These are phyloP conservation scores for Palloptera scutellata DNA, from an alignment of 2,888 invertebrate species.

Conservation along the genomic window DNA sequence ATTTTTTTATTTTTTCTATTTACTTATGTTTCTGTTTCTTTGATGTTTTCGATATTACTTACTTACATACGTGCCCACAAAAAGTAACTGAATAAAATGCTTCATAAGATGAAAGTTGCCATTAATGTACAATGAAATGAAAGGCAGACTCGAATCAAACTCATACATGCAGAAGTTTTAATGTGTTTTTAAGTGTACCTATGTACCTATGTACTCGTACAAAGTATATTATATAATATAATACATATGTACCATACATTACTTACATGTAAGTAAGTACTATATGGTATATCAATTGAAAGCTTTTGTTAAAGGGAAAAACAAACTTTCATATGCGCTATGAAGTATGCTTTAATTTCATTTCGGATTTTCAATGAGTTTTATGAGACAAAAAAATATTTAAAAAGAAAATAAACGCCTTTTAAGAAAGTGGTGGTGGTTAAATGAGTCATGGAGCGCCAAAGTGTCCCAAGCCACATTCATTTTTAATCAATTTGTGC, in stretches of 20 bases:
- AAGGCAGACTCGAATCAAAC: background rate
- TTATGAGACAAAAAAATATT: background rate
- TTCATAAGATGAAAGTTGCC: too few relatives aligned
- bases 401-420: background rate
- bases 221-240: too few relatives aligned
- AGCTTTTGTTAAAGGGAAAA: background rate
- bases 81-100: too few relatives aligned
- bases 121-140: too few relatives aligned
- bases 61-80: background rate
- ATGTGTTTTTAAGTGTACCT: background rate
- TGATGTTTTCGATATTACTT: background rate
- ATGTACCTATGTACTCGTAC: background rate
- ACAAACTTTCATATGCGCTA: background rate
- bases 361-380: background rate
- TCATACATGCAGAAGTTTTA: background rate
- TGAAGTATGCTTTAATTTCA: conserved; percentile 2
- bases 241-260: too few relatives aligned
- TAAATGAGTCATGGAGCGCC: background rate
- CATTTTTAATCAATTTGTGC: too few relatives aligned
- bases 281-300: background rate
- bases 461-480: too few relatives aligned
- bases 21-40: background rate
- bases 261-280: too few relatives aligned
- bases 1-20: background rate
- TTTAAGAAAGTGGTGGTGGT: background rate